Conservation (phyloP, 2,113 vertebrate genomes). For the Lagopus leucura region DNA sequence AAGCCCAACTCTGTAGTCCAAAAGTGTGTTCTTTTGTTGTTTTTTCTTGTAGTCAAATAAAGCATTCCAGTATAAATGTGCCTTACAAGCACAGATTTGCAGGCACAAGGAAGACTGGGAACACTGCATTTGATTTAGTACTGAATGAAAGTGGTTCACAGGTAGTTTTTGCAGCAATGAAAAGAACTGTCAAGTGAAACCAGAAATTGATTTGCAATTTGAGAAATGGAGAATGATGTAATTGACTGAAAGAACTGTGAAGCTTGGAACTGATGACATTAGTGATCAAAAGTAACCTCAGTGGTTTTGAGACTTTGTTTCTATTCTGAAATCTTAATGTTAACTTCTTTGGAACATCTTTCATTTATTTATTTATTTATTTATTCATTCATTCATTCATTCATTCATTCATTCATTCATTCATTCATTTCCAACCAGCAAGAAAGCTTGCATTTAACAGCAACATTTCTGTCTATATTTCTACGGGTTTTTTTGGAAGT, state of each 20-base stretch:
- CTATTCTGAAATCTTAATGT: not conserved
- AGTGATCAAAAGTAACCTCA: constrained; percentile 8
- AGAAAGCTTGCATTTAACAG: not conserved
- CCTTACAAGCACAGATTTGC: not conserved
- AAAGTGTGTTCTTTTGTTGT: not conserved
- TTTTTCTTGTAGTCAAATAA: not conserved
- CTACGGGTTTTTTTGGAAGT: not conserved
- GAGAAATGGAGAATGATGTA: not conserved
- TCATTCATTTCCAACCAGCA: no score
- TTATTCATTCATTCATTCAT: no score
- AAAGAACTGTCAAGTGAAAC: not conserved
- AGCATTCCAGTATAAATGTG: not conserved
- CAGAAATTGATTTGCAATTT: not conserved
- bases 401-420: no score
- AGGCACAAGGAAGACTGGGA: not conserved
- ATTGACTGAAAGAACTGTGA: constrained; percentile 12
- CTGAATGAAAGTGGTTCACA: not conserved
- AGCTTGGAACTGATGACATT: not conserved
- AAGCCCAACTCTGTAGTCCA: not conserved
- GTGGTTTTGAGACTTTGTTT: not conserved
- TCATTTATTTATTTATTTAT: no score
- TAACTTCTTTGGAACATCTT: not conserved
- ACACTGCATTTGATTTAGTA: not conserved
- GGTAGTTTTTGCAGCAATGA: not conserved
- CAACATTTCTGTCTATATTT: not conserved